A percentile compares a stretch with the other conserved stretches of the same genome.
Conservation (phyloP, 2,888 invertebrate species). For the Andrena flavipes region DNA sequence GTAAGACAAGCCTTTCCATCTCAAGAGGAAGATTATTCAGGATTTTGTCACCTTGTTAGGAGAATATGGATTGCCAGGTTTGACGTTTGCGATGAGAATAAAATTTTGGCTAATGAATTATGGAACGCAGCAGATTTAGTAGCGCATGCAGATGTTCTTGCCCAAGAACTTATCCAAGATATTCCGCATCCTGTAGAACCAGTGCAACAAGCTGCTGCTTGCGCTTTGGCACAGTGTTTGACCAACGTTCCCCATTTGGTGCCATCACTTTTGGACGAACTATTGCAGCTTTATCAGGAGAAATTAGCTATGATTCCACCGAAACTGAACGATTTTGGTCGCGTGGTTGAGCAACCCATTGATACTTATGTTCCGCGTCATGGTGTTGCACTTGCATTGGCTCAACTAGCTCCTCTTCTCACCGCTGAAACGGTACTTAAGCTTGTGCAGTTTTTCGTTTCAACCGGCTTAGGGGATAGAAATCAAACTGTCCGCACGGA, state of each 20-base stretch:
- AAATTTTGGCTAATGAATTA: constrained; percentile 87
- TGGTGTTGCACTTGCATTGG: constrained; percentile 94
- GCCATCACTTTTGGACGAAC: constrained; percentile 87
- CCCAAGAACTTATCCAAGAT: constrained; percentile 88
- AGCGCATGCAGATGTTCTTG: constrained; percentile 85
- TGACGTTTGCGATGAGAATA: constrained; percentile 92
- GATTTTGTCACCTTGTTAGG: constrained; percentile 88
- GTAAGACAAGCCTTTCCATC: constrained; percentile 88
- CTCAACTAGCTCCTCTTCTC: constrained; percentile 91
- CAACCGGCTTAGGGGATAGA: constrained; percentile 94
- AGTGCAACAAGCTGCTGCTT: constrained; percentile 93
- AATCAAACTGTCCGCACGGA: constrained; percentile 92
- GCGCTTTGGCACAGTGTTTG: constrained; percentile 91
- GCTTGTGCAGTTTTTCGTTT: constrained; percentile 93
- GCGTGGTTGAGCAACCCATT: constrained; percentile 92
- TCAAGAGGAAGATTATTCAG: constrained; percentile 87
- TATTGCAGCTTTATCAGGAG: constrained; percentile 91
- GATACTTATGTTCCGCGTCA: constrained; percentile 97
- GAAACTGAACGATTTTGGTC: constrained; percentile 95
- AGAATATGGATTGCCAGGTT: constrained; percentile 94
- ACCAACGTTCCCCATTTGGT: constrained; percentile 86
- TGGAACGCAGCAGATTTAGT: constrained; percentile 87
- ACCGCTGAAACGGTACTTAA: constrained; percentile 89
- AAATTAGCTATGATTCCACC: constrained; percentile 93
- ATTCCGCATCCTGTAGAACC: constrained; percentile 93